Base-by-base conservation (phyloP, 2,113 vertebrate species). In the Eleginops maclovinus region DNA sequence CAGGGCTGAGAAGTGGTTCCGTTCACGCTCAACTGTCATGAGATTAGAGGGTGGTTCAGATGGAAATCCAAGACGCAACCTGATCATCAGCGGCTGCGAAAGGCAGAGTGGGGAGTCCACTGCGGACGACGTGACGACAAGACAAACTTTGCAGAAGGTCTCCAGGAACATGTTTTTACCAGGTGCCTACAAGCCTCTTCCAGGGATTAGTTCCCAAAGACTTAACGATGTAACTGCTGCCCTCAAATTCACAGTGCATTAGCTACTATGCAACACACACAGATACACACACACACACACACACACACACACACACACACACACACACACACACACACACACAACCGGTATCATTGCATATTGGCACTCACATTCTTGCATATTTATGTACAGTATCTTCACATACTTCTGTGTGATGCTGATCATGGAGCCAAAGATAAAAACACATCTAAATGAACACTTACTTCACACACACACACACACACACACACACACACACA, bases 51-150 rank as follows among this genome's bases (percentile, higher is more conserved):
- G 50, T 75, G 72, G 82, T 75, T 89, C 82, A 89, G 86, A 91
- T 81, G 86, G 92, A 93, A 93, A 93, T 85, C 85, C 87, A 93
- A 94, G 91, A 93, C 17, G 90, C 90, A 89, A 91, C 86, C 22
- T 41, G 85, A 91, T 89, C 84, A 56, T 65, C 68, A 16, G 51
- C 58, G 75, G 79, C 77, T 75, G 62, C 26, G 72, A 78, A 1
- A 64, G 82, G 83, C 84, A 60, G 84, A 86, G 80, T 56, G 83
- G 89, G 74, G 82, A 88, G 88, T 90, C 89, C 88, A 81, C 91
- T 66, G 84, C 65, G 88, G 89, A 90, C 56, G 72, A 90, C 41
- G 84, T 88, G 90, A 88, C 72, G 92, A 94, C 93, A 94, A 91
- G 89, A 89, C 87, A 84, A 90, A 88, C 86, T 81, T 56, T 17